These are phyloP conservation scores for Proterorhinus semilunaris DNA, from an alignment of 2,113 vertebrate species.

Conservation along the genomic window DNA sequence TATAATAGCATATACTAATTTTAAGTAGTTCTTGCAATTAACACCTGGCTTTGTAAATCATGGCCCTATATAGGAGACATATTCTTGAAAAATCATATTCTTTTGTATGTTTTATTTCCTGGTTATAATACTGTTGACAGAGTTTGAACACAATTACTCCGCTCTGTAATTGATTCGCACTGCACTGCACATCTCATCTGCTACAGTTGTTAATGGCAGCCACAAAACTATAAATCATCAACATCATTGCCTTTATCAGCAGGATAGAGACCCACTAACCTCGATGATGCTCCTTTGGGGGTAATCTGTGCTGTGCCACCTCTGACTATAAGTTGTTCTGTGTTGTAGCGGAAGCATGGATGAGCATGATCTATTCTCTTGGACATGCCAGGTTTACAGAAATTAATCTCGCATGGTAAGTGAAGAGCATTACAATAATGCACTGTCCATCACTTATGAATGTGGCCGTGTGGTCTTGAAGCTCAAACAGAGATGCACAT, in stretches of 20 bases:
- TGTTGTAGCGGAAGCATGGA: conserved; percentile 30
- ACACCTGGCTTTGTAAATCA: too few species aligned
- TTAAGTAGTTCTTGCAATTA: too few species aligned
- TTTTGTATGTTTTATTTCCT: background rate
- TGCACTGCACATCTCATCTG: conserved; percentile 26
- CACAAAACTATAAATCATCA: conserved; percentile 27
- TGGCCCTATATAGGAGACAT: too few species aligned
- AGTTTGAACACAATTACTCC: conserved; percentile 21
- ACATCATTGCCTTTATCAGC: conserved; percentile 45
- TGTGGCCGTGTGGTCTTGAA: background rate
- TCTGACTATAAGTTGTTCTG: conserved; percentile 27
- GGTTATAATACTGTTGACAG: background rate
- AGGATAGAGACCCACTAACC: conserved; percentile 51
- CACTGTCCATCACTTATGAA: conserved; percentile 6
- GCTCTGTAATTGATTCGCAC: conserved; percentile 46
- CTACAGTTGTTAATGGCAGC: conserved; percentile 13
- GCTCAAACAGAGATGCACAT: background rate
- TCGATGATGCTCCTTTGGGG: conserved; percentile 42
- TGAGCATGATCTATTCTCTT: conserved; percentile 47
- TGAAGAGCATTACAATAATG: conserved; percentile 43
- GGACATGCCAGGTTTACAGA: conserved; percentile 48
- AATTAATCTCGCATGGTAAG: conserved; percentile 53
- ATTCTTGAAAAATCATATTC: background rate
- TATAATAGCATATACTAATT: too few species aligned
- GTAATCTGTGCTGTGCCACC: conserved; percentile 22